Conservation (phyloP, 2,113 vertebrate species). For the Prionailurus bengalensis region DNA sequence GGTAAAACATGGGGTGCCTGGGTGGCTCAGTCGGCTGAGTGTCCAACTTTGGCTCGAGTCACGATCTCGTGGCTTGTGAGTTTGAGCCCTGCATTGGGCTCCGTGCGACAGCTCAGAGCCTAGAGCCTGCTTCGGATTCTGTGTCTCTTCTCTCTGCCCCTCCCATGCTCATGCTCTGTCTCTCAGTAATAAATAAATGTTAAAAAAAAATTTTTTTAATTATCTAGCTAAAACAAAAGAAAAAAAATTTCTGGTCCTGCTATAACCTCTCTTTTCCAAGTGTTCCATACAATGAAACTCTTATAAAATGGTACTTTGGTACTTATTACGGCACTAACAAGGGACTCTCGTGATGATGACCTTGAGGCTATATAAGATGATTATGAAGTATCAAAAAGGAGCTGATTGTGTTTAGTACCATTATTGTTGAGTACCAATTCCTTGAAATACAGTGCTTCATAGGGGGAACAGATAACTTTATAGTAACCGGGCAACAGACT, state of each 20-base stretch:
- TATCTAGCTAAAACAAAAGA: not conserved
- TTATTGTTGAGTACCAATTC: not conserved
- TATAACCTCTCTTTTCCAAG: not conserved
- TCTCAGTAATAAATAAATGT: not conserved
- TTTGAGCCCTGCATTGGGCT: not conserved
- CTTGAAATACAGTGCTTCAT: not conserved
- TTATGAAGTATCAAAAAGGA: not conserved
- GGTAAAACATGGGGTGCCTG: not conserved
- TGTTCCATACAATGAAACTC: not conserved
- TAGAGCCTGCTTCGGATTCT: not conserved
- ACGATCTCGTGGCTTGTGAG: not conserved
- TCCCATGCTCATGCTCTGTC: not conserved
- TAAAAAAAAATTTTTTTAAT: too few species aligned
- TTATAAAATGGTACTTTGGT: not conserved
- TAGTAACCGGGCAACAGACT: not conserved
- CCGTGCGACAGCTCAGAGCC: not conserved
- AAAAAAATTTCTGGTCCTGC: not conserved
- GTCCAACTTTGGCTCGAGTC: not conserved
- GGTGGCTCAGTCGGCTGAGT: not conserved
- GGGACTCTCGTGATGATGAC: accelerated
- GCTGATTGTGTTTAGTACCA: not conserved
- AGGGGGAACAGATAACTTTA: not conserved
- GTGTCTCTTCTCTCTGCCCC: not conserved
- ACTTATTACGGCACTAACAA: not conserved
- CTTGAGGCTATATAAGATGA: not conserved